phyloP scores from a whole-genome alignment of 2,888 invertebrate species.

The Brachyopa scutellaris region DNA sequence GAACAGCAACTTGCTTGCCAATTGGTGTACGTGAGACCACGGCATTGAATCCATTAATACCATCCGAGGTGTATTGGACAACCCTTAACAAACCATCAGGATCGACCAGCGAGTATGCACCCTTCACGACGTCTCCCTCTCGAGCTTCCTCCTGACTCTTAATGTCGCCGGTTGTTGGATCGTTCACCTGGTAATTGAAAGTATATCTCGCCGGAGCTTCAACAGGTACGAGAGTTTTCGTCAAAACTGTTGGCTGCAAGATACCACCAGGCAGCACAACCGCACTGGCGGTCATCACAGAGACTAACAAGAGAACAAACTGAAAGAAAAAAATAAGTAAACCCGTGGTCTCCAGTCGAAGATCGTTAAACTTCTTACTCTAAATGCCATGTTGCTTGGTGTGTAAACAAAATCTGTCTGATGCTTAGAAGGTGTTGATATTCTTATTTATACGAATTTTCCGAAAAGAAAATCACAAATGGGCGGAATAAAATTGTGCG shows the following conservation, averaged over 20 bases:
- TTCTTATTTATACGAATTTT: conserved; percentile 58
- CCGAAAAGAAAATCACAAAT: neutral
- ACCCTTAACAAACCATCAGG: conserved; percentile 73
- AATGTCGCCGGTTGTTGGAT: conserved; percentile 74
- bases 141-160: conserved; percentile 74
- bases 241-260: conserved; percentile 45
- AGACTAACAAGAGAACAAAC: conserved; percentile 46
- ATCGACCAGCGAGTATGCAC: conserved; percentile 74
- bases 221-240: conserved; percentile 25
- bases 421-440: conserved; percentile 23
- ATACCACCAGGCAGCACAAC: conserved; percentile 13
- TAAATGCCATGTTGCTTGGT: conserved; percentile 57
- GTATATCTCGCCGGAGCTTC: conserved; percentile 68
- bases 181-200: conserved; percentile 74
- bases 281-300: conserved; percentile 45
- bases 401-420: conserved; percentile 37
- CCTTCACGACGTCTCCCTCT: conserved; percentile 74
- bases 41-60: conserved; percentile 74
- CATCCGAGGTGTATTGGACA: conserved; percentile 75
- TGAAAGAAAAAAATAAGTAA: neutral
- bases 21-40: conserved; percentile 70
- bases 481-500: conserved; percentile 18
- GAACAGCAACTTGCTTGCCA: conserved; percentile 57
- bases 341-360: too few species aligned
- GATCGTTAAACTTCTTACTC: conserved; percentile 34